A percentile compares a stretch with the other conserved stretches of the same genome.
Conservation (phyloP, 2,888 invertebrate genomes). For the Orthosia gothica region DNA sequence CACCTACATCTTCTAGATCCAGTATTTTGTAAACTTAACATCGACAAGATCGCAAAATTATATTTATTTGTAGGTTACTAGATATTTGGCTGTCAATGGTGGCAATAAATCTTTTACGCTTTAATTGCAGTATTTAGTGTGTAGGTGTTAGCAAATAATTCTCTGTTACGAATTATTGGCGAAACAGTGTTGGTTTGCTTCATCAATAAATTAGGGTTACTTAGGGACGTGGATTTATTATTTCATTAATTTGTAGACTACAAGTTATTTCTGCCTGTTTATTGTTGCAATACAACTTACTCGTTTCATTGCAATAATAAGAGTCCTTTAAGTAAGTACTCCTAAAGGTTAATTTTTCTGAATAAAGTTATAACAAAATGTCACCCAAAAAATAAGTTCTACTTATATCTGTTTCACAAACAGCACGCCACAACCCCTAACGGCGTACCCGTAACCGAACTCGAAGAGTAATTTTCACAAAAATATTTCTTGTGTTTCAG, state of each 20-base stretch:
- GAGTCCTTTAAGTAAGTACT: too few relatives aligned
- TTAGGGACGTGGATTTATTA: constrained; percentile 24
- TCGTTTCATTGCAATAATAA: too few relatives aligned
- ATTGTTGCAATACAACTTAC: constrained; percentile 1
- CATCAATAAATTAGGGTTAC: constrained; percentile 17
- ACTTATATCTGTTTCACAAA: not conserved
- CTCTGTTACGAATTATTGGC: constrained; percentile 28
- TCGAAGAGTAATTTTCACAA: constrained; percentile 60
- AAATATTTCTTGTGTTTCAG: constrained; percentile 66
- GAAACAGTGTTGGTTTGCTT: constrained; percentile 17
- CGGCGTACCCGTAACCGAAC: constrained; percentile 11
- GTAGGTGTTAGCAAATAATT: constrained; percentile 55
- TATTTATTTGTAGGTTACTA: constrained; percentile 48
- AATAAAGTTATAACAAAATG: not conserved
- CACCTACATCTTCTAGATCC: constrained; percentile 40
- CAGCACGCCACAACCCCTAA: not conserved
- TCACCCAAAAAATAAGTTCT: not conserved
- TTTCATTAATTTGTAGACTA: not conserved
- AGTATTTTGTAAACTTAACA: constrained; percentile 50
- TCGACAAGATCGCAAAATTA: constrained; percentile 27
- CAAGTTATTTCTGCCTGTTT: not conserved
- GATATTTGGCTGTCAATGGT: constrained; percentile 46
- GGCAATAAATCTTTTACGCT: constrained; percentile 51
- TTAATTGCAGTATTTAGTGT: constrained; percentile 54
- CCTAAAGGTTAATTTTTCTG: not conserved